Conservation (phyloP, 2,113 vertebrate genomes). For the Anhinga rufa region DNA sequence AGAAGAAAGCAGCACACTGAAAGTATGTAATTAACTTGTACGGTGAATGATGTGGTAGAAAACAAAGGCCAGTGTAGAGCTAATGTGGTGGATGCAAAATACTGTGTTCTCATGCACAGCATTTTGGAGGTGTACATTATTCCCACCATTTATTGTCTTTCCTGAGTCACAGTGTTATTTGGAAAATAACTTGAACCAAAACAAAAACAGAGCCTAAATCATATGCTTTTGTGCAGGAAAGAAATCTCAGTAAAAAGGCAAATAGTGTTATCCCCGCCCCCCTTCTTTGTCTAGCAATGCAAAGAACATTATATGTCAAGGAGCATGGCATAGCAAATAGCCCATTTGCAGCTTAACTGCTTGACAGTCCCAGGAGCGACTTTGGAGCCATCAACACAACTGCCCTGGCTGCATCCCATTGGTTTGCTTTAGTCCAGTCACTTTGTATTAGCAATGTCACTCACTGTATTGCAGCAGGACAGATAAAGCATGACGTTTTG, state of each 20-base stretch:
- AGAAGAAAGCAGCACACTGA: background rate
- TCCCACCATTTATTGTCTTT: background rate
- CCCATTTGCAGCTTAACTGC: background rate
- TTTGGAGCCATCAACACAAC: background rate
- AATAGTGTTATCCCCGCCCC: background rate
- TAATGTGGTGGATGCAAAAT: slow-evolving; percentile 29
- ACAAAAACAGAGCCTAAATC: background rate
- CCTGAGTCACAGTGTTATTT: background rate
- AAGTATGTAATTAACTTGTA: slow-evolving; percentile 53
- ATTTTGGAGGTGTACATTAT: background rate
- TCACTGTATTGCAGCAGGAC: background rate
- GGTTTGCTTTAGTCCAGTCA: background rate
- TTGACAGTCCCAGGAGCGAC: background rate
- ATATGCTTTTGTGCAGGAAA: background rate
- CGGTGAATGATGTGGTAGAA: slow-evolving; percentile 23
- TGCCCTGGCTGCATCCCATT: background rate
- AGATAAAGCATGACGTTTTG: background rate
- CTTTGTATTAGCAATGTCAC: background rate
- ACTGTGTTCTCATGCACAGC: background rate
- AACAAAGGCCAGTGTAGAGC: slow-evolving; percentile 18
- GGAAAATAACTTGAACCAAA: slow-evolving; percentile 27
- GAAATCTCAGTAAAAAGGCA: background rate
- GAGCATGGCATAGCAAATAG: background rate
- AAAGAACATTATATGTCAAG: background rate
- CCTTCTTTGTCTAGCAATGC: background rate